Evolutionary conservation across 2,797 vertebrate species (phyloP).

Genomic region (Hybognathus amarus): DNA sequence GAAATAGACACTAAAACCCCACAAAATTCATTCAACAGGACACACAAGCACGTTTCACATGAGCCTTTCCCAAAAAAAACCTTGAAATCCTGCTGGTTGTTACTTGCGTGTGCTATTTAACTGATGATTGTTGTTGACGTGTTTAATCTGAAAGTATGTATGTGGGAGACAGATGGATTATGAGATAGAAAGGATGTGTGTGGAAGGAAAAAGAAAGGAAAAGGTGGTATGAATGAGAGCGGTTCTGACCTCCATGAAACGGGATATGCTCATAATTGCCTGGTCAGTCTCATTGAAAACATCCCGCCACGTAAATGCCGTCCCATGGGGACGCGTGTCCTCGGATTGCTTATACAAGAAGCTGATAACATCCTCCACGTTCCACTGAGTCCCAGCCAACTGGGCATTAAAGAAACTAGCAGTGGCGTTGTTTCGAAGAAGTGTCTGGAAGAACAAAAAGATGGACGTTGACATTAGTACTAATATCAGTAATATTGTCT

Average conservation of each 20-base stretch:
- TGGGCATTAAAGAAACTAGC: slow-evolving; percentile 72
- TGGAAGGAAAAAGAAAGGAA: slow-evolving; percentile 22
- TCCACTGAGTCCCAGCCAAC: slow-evolving; percentile 78
- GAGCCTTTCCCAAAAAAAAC: background rate
- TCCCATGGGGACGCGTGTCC: slow-evolving; percentile 66
- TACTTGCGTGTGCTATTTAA: background rate
- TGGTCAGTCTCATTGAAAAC: slow-evolving; percentile 84
- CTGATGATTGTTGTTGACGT: background rate
- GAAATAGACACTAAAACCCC: background rate
- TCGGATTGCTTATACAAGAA: slow-evolving; percentile 81
- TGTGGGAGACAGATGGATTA: slow-evolving; percentile 11
- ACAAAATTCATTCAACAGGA: background rate
- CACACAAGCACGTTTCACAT: background rate
- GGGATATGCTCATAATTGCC: slow-evolving; percentile 79
- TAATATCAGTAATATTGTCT: background rate
- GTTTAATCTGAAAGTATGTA: slow-evolving; percentile 7
- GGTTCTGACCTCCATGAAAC: slow-evolving; percentile 84
- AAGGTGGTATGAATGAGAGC: slow-evolving; percentile 4
- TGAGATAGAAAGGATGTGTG: slow-evolving; percentile 18
- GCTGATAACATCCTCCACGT: slow-evolving; percentile 72
- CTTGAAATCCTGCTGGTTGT: background rate
- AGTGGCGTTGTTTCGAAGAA: slow-evolving; percentile 76
- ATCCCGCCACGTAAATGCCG: slow-evolving; percentile 81
- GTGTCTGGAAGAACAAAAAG: slow-evolving; percentile 66
- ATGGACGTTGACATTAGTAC: background rate